Evolutionary conservation across 2,888 invertebrate genomes (phyloP).

Genomic region (Cephus pulcher): DNA sequence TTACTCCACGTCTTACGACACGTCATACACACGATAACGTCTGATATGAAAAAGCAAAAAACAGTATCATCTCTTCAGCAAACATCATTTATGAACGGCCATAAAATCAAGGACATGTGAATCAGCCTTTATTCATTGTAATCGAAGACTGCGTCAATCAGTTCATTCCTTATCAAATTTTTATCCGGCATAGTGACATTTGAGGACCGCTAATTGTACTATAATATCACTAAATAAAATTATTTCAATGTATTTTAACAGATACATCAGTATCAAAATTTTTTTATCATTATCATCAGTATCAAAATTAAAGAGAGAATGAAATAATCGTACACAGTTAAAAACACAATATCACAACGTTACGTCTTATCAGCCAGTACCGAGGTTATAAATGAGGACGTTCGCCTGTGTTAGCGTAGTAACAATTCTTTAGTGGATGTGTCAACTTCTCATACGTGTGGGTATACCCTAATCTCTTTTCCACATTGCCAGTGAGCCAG

Average conservation of each 20-base stretch:
- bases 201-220: background rate
- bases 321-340: background rate
- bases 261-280: too few relatives aligned
- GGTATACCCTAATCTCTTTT: constrained; percentile 25
- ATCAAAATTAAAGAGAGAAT: background rate
- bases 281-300: background rate
- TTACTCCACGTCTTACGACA: background rate
- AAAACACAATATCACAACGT: constrained; percentile 29
- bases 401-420: constrained; percentile 24
- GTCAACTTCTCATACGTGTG: constrained; percentile 14
- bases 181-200: background rate
- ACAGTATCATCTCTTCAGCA: background rate
- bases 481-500: constrained; percentile 29
- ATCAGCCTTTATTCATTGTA: background rate
- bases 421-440: constrained; percentile 27
- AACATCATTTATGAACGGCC: background rate
- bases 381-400: background rate
- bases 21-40: background rate
- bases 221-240: background rate
- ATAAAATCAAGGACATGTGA: background rate
- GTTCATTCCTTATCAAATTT: background rate
- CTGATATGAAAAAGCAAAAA: background rate
- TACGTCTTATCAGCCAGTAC: constrained; percentile 33
- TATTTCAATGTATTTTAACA: background rate
- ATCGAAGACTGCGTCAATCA: background rate